A percentile compares a stretch with the other conserved stretches of the same genome.
These are phyloP conservation scores for Hypomecis punctinalis DNA, from an alignment of 2,888 invertebrate species.

Conservation along the genomic window DNA sequence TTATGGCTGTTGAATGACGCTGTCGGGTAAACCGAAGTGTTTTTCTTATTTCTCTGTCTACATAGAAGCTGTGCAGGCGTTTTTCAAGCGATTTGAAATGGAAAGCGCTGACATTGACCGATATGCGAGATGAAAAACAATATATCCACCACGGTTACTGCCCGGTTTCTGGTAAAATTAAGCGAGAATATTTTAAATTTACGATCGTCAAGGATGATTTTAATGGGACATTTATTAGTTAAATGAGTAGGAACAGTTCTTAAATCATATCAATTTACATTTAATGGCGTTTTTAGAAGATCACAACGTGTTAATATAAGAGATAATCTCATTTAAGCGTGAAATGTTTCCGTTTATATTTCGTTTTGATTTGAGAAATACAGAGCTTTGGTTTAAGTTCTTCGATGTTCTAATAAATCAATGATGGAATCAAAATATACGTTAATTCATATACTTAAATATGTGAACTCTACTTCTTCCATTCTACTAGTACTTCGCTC, in stretches of 20 bases:
- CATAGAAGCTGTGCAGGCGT: conserved; percentile 39
- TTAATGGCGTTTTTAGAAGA: conserved; percentile 29
- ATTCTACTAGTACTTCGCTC: too few relatives aligned
- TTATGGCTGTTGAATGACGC: conserved; percentile 50
- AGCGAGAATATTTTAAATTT: conserved; percentile 39
- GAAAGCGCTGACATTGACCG: conserved; percentile 79
- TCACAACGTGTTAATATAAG: conserved; percentile 16
- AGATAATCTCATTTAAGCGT: conserved; percentile 15
- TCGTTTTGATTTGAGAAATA: neutral
- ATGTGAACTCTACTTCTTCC: too few relatives aligned
- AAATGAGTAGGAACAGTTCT: conserved; percentile 41
- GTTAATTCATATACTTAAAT: too few relatives aligned
- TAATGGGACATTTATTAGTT: conserved; percentile 44
- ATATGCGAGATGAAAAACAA: conserved; percentile 74
- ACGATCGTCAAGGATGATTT: conserved; percentile 40
- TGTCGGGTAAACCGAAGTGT: conserved; percentile 41
- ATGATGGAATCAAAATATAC: conserved; percentile 5
- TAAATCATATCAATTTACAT: conserved; percentile 42
- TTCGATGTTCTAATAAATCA: neutral
- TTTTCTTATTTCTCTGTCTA: conserved; percentile 41
- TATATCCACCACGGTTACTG: conserved; percentile 47
- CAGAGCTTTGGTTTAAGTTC: neutral
- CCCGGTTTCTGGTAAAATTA: conserved; percentile 33
- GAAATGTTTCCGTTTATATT: neutral
- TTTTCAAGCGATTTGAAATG: conserved; percentile 62